Conservation (phyloP, 2,888 invertebrate genomes). For the Netelia virgata region DNA sequence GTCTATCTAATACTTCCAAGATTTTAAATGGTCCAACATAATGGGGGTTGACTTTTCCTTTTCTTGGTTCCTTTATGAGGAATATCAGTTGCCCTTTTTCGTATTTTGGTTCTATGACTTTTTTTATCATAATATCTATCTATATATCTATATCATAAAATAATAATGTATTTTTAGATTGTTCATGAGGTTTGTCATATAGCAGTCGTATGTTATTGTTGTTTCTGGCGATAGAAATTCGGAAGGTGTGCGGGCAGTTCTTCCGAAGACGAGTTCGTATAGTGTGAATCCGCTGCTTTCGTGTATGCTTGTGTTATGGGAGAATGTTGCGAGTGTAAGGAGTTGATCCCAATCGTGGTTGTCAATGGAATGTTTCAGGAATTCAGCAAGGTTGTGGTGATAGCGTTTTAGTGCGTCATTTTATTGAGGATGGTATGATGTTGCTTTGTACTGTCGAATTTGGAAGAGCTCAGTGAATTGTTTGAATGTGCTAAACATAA, state of each 20-base stretch:
- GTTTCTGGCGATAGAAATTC: too few relatives aligned
- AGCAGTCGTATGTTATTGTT: too few relatives aligned
- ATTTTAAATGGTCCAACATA: constrained; percentile 44
- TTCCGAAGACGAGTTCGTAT: too few relatives aligned
- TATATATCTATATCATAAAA: too few relatives aligned
- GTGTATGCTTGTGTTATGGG: too few relatives aligned
- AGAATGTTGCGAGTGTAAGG: too few relatives aligned
- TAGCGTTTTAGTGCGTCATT: background rate
- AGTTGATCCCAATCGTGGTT: constrained; percentile 5
- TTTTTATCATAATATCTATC: constrained; percentile 37
- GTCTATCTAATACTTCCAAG: constrained; percentile 24
- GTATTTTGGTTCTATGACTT: background rate
- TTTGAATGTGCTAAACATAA: too few relatives aligned
- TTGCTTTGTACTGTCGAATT: background rate
- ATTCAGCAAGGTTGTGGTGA: background rate
- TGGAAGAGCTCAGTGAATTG: too few relatives aligned
- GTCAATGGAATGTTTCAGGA: background rate
- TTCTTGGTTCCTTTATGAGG: constrained; percentile 26
- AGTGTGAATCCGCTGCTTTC: too few relatives aligned
- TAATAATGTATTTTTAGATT: too few relatives aligned
- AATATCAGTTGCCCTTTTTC: constrained; percentile 33
- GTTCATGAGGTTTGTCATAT: background rate
- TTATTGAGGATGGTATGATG: background rate
- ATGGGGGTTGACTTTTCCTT: constrained; percentile 34
- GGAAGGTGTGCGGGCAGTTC: too few relatives aligned